A percentile compares a stretch with the other conserved stretches of the same genome.
These are phyloP conservation scores for Yponomeuta evonymella DNA, from an alignment of 2,888 invertebrate genomes.

Conservation along the genomic window DNA sequence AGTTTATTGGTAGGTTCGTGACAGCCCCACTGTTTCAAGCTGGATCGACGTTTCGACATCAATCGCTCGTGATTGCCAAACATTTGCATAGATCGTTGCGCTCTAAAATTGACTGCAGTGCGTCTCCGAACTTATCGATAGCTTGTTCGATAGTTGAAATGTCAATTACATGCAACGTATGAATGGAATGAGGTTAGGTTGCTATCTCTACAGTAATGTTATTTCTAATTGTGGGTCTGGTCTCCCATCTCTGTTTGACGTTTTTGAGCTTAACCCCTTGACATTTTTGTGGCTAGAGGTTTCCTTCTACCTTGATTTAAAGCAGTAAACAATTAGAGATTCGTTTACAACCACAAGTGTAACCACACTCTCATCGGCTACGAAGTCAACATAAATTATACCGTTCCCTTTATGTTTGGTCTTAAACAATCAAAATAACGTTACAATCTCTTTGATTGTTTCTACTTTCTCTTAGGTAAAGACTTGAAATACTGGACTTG, in stretches of 20 bases:
- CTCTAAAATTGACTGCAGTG: not conserved
- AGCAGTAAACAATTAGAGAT: too few relatives aligned
- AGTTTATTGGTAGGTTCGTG: too few relatives aligned
- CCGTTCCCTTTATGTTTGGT: not conserved
- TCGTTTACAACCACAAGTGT: too few relatives aligned
- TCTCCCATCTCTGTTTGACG: not conserved
- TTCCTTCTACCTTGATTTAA: too few relatives aligned
- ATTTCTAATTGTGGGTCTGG: not conserved
- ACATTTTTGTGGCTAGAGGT: too few relatives aligned
- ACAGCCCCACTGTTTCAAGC: not conserved
- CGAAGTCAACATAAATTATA: too few relatives aligned
- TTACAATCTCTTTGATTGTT: not conserved
- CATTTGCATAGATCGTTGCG: not conserved
- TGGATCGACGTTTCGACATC: not conserved
- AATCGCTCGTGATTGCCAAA: not conserved
- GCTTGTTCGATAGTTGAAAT: not conserved
- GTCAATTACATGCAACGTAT: not conserved
- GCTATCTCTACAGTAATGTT: not conserved
- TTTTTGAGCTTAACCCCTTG: not conserved
- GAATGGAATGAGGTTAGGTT: constrained; percentile 3
- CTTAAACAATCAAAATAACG: not conserved
- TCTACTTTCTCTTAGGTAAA: not conserved
- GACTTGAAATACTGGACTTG: not conserved
- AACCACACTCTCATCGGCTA: too few relatives aligned
- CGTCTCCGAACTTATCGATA: not conserved